Conservation (phyloP, 2,888 invertebrate species). For the Plemyria rubiginata region DNA sequence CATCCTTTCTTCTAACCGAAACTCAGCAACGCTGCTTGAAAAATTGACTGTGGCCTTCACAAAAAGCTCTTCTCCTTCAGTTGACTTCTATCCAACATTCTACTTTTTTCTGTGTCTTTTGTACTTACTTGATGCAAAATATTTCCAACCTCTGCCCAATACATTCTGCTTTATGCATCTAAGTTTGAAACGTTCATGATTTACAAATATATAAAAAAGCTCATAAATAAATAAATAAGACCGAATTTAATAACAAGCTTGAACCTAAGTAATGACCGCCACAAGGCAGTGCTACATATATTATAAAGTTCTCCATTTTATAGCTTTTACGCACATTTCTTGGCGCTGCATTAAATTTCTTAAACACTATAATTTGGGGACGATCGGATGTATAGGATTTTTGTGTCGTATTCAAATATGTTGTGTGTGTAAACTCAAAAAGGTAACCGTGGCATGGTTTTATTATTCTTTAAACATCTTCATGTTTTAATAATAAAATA, state of each 20-base stretch:
- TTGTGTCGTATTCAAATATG: slow-evolving; percentile 61
- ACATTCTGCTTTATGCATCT: too few species aligned
- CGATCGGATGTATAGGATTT: slow-evolving; percentile 61
- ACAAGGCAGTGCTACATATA: slow-evolving; percentile 81
- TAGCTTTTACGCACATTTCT: slow-evolving; percentile 80
- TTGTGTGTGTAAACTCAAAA: slow-evolving; percentile 33
- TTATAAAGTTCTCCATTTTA: slow-evolving; percentile 72
- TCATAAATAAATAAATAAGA: slow-evolving; percentile 83
- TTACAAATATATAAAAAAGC: slow-evolving; percentile 66
- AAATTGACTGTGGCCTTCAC: too few species aligned
- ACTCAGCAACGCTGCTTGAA: too few species aligned
- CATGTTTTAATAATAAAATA: background rate
- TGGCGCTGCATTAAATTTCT: slow-evolving; percentile 77
- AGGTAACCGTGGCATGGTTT: slow-evolving; percentile 4
- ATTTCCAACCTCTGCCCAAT: background rate
- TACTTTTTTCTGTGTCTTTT: background rate
- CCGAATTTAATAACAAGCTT: slow-evolving; percentile 82
- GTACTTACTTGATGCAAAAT: background rate
- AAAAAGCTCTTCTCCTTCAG: too few species aligned
- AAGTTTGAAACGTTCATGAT: slow-evolving; percentile 42
- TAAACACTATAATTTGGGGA: slow-evolving; percentile 81
- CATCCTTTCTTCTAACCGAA: too few species aligned
- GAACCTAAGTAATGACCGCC: slow-evolving; percentile 79
- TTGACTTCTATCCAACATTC: too few species aligned
- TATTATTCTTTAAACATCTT: background rate